phyloP scores from a whole-genome alignment of 1,140 invertebrate species.

The Archegozetes longisetosus region DNA sequence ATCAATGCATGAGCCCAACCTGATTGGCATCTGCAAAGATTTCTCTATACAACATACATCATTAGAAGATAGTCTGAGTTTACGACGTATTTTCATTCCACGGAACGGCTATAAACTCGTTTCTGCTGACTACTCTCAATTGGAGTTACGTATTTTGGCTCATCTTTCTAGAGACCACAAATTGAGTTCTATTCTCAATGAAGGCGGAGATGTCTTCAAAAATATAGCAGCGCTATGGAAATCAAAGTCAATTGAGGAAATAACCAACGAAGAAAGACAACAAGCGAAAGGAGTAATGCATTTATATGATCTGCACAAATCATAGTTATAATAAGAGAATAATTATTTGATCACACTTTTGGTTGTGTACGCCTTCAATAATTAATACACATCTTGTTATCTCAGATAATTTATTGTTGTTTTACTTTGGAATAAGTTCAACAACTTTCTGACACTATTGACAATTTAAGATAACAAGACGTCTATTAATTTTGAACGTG shows the following conservation, averaged over 20 bases:
- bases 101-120: constrained; percentile 40
- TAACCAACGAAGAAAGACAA: constrained; percentile 55
- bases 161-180: constrained; percentile 67
- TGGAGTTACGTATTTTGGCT: constrained; percentile 81
- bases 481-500: too few species aligned
- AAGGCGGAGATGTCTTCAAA: constrained; percentile 61
- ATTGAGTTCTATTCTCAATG: constrained; percentile 49
- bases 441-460: too few species aligned
- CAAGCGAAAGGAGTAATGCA: constrained; percentile 49
- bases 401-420: too few species aligned
- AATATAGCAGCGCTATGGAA: constrained; percentile 71
- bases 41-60: constrained; percentile 34
- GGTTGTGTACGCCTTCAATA: too few species aligned
- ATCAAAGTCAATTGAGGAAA: constrained; percentile 40
- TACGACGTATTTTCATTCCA: constrained; percentile 9
- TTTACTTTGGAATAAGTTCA: too few species aligned
- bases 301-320: background rate
- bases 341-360: too few species aligned
- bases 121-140: constrained; percentile 86
- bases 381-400: too few species aligned
- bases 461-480: too few species aligned
- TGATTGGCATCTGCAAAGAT: constrained; percentile 78
- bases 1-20: constrained; percentile 76
- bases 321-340: background rate
- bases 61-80: background rate